These are phyloP conservation scores for Geococcyx californianus DNA, from an alignment of 2,113 vertebrate genomes.

Conservation along the genomic window DNA sequence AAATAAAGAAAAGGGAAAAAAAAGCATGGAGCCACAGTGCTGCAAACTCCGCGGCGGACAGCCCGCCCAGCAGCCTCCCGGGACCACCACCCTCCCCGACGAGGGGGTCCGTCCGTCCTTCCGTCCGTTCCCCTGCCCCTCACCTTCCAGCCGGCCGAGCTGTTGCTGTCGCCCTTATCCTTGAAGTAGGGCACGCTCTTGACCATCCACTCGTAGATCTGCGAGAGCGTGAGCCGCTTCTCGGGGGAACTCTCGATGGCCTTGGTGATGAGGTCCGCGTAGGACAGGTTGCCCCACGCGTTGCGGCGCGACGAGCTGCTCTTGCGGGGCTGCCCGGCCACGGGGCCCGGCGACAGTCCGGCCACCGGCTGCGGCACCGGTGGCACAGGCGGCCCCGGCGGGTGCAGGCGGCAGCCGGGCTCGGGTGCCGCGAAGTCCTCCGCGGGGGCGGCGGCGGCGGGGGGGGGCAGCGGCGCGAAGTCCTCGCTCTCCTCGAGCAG, in stretches of 20 bases:
- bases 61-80: neutral
- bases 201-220: conserved; percentile 99
- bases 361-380: conserved; percentile 74
- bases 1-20: too few species aligned
- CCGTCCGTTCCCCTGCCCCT: neutral
- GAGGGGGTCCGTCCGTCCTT: neutral
- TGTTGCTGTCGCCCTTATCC: conserved; percentile 90
- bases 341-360: conserved; percentile 76
- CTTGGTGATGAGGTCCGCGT: conserved; percentile 97
- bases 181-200: conserved; percentile 96
- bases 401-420: conserved; percentile 42
- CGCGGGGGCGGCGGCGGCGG: conserved; percentile 55
- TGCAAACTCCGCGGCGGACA: neutral
- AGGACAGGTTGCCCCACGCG: conserved; percentile 98
- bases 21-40: neutral
- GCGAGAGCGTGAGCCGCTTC: conserved; percentile 92
- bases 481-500: conserved; percentile 90
- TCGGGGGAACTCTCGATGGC: conserved; percentile 96
- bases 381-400: conserved; percentile 51
- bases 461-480: conserved; percentile 71
- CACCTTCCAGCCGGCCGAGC: conserved; percentile 94
- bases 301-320: conserved; percentile 95
- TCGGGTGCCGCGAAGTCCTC: conserved; percentile 65
- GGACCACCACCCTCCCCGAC: neutral
- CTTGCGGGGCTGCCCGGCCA: conserved; percentile 88